Percentiles rank a stretch among this genome's conserved stretches.
phyloP scores from a whole-genome alignment of 2,113 vertebrate species.

The Setophaga coronata region DNA sequence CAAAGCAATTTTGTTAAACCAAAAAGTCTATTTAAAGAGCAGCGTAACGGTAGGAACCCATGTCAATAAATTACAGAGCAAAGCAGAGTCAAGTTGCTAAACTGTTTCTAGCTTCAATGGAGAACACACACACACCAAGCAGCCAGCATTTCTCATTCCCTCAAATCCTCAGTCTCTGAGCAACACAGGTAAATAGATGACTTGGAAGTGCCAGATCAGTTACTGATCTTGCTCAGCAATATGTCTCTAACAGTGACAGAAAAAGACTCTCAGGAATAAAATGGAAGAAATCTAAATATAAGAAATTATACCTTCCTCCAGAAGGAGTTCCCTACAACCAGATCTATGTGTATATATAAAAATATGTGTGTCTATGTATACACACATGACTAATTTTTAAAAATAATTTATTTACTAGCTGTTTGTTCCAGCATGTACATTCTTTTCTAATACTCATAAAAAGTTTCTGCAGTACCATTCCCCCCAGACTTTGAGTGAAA shows the following conservation, averaged over 20 bases:
- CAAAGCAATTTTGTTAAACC: not conserved
- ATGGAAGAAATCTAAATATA: not conserved
- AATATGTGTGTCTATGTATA: fast-evolving
- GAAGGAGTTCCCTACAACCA: not conserved
- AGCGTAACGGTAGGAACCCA: fast-evolving
- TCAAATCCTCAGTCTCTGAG: not conserved
- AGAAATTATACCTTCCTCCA: not conserved
- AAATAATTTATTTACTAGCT: not conserved
- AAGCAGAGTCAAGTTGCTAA: not conserved
- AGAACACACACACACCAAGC: not conserved
- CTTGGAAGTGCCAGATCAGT: not conserved
- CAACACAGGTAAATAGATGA: not conserved
- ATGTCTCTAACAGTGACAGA: not conserved
- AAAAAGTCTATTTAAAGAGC: not conserved
- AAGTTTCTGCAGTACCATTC: not conserved
- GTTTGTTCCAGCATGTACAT: not conserved
- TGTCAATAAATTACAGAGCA: not conserved
- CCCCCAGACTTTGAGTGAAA: not conserved
- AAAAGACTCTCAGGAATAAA: not conserved
- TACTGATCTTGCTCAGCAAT: not conserved
- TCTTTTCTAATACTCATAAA: not conserved
- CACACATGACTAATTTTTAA: fast-evolving
- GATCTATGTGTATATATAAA: not conserved
- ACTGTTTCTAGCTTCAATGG: not conserved
- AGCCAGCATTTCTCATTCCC: not conserved